Percentiles rank a stretch among this genome's conserved stretches.
Conservation (phyloP, 1,140 invertebrate genomes). For the Panonychus citri region DNA sequence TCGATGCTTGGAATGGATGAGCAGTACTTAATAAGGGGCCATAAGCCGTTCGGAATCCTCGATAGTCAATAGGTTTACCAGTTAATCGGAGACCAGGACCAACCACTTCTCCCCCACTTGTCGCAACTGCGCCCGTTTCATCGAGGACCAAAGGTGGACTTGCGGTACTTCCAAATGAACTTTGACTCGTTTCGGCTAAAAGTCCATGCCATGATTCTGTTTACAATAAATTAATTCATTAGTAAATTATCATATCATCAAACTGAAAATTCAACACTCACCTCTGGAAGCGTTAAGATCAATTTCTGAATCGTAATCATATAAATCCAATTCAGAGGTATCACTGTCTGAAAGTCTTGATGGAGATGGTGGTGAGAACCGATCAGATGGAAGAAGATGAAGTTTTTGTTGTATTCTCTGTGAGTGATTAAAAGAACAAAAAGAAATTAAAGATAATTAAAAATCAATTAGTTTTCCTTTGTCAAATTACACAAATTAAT, state of each 20-base stretch:
- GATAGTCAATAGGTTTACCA: not conserved
- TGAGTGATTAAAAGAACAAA: not conserved
- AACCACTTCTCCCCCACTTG: no score
- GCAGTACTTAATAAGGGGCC: not conserved
- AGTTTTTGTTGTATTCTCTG: conserved; percentile 9
- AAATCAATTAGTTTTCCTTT: not conserved
- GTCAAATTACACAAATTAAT: no score
- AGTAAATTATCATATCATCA: not conserved
- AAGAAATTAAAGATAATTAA: not conserved
- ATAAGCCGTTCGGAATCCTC: no score
- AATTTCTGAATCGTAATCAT: conserved; percentile 24
- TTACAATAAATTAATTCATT: not conserved
- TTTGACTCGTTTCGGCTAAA: conserved; percentile 11
- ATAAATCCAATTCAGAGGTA: conserved; percentile 60
- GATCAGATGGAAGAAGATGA: conserved; percentile 36
- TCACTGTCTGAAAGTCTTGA: conserved; percentile 72
- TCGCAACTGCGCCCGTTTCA: not conserved
- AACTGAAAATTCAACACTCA: conserved; percentile 1
- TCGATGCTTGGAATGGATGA: not conserved
- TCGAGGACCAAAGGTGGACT: conserved; percentile 15
- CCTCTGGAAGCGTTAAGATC: conserved; percentile 22
- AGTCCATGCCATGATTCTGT: conserved; percentile 6
- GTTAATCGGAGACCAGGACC: not conserved
- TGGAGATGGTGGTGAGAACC: conserved; percentile 67
- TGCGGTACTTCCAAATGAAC: conserved; percentile 8